Evolutionary conservation across 2,113 vertebrate species (phyloP), one percentile per base, ranked within the genome.

Genomic region (Coptodon bakossiorum): DNA sequence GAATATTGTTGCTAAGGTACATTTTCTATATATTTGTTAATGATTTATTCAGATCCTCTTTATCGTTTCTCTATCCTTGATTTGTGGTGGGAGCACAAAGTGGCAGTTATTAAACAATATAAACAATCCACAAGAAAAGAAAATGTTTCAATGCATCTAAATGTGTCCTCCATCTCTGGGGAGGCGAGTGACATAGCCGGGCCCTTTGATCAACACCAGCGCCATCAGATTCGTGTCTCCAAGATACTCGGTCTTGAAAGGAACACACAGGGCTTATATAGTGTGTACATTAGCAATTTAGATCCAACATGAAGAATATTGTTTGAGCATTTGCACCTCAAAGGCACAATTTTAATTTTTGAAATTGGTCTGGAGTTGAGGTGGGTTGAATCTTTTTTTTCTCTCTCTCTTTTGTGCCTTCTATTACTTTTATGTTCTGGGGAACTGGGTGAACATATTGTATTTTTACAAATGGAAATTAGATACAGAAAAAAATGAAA

Each of bases 201-300:
- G 56, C 89, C 80, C 95, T 96, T 96, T 96, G 96, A 96, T 96
- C 95, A 95, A 84, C 90, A 89, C 89, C 84, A 90, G 84, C 85
- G 68, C 92, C 93, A 96, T 95, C 93, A 95, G 94, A 91, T 95
- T 91, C 90, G 89, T 94, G 94, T 95, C 93, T 95, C 76, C 66
- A 86, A 95, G 93, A 95, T 86, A 94, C 89, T 83, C 83, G 68
- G 82, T 83, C 91, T 94, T 96, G 93, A 96, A 96, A 96, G 94
- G 91, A 89, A 91, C 86, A 91, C 82, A 91, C 88, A 90, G 82
- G 38, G 89, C 93, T 91, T 88, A 91, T 93, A 92, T 91, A 90
- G 87, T 89, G 90, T 93, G 91, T 92, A 93, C 91, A 96, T 96
- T 96, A 95, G 94, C 95, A 96, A 97, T 96, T 95, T 96, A 96